Conservation (phyloP, 2,113 vertebrate genomes). For the Cathartes aura region DNA sequence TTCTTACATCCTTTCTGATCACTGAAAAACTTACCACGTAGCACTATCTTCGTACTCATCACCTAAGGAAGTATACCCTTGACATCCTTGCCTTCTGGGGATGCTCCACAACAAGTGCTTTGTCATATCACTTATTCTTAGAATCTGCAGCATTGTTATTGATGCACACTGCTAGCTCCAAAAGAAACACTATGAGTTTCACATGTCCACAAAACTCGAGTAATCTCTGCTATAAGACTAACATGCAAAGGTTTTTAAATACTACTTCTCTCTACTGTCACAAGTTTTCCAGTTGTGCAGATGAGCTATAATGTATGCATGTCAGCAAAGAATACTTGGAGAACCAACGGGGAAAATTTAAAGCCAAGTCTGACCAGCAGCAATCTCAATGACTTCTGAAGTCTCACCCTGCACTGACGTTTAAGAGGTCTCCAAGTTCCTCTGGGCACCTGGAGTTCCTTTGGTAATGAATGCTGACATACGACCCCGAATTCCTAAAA, state of each 20-base stretch:
- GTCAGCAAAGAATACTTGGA: neutral
- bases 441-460: neutral
- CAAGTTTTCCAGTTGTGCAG: neutral
- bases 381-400: neutral
- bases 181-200: neutral
- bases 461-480: neutral
- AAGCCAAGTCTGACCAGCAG: neutral
- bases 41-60: neutral
- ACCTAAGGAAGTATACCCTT: neutral
- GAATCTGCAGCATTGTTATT: neutral
- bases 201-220: neutral
- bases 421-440: neutral
- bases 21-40: neutral
- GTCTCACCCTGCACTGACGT: accelerated
- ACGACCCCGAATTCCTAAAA: neutral
- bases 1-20: neutral
- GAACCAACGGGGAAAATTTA: neutral
- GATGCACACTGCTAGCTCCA: neutral
- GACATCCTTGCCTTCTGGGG: neutral
- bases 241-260: neutral
- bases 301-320: neutral
- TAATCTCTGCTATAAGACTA: neutral
- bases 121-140: neutral
- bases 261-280: neutral
- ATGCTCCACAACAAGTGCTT: neutral